Evolutionary conservation across 2,888 invertebrate genomes (phyloP).

Genomic region (Zaprionus bogoriensis): DNA sequence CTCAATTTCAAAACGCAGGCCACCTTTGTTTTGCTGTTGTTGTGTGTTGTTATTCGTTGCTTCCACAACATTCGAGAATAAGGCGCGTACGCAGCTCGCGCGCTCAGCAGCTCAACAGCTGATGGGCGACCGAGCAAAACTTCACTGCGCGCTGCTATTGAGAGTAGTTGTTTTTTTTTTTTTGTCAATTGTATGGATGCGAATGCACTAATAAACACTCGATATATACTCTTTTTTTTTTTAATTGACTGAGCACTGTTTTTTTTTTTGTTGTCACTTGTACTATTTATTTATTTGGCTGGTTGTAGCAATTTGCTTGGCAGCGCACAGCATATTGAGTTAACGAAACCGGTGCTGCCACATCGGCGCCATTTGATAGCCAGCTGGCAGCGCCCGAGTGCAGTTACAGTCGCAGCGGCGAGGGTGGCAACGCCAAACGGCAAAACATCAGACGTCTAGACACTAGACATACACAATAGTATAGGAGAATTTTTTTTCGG

Average conservation of each 20-base stretch:
- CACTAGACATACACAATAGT: slow-evolving; percentile 45
- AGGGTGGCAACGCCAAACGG: slow-evolving; percentile 30
- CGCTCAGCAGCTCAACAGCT: too few relatives aligned
- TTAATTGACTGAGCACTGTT: too few relatives aligned
- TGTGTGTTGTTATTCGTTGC: slow-evolving; percentile 34
- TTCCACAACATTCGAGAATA: slow-evolving; percentile 59
- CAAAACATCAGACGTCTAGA: slow-evolving; percentile 46
- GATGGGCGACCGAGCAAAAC: neutral
- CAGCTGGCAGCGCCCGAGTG: slow-evolving; percentile 8
- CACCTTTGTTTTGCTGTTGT: slow-evolving; percentile 60
- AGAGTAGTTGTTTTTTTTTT: neutral
- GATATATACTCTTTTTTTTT: too few relatives aligned
- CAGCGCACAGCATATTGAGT: neutral
- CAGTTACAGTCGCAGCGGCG: neutral
- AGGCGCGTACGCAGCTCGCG: slow-evolving; percentile 32
- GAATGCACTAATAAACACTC: too few relatives aligned
- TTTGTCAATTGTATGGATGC: too few relatives aligned
- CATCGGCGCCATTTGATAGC: neutral
- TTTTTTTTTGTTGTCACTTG: neutral
- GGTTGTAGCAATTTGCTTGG: neutral
- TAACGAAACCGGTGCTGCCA: neutral
- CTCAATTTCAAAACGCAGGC: slow-evolving; percentile 44
- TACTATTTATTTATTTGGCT: neutral
- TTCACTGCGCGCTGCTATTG: neutral
- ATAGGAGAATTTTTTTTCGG: slow-evolving; percentile 47